phyloP scores from a whole-genome alignment of 2,888 invertebrate species.

The Agrochola circellaris region DNA sequence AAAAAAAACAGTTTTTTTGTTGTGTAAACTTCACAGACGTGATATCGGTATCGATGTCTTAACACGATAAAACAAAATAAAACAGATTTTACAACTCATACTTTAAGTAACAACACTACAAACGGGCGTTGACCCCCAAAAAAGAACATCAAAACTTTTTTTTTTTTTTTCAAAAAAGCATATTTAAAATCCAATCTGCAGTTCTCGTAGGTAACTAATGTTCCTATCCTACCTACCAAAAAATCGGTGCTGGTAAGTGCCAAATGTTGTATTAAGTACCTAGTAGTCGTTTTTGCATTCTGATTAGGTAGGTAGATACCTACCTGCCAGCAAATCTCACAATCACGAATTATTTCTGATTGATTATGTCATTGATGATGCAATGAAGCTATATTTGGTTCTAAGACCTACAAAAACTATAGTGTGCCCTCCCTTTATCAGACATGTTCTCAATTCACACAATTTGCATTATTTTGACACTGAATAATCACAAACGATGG shows the following conservation, averaged over 20 bases:
- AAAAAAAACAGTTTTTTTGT: too few relatives aligned
- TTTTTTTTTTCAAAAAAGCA: too few relatives aligned
- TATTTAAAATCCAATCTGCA: neutral
- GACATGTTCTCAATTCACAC: neutral
- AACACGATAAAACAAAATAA: too few relatives aligned
- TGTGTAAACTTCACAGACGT: too few relatives aligned
- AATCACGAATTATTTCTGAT: slow-evolving; percentile 24
- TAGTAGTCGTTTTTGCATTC: slow-evolving; percentile 4
- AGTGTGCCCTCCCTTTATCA: neutral
- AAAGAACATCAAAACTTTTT: too few relatives aligned
- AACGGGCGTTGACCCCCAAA: too few relatives aligned
- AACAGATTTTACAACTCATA: too few relatives aligned
- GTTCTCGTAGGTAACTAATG: neutral
- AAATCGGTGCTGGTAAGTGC: neutral
- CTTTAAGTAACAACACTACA: too few relatives aligned
- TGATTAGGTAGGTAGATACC: neutral
- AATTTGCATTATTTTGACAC: neutral
- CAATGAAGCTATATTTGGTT: slow-evolving; percentile 15
- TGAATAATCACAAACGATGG: neutral
- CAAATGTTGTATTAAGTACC: neutral
- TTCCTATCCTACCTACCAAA: neutral
- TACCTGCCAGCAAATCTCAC: neutral
- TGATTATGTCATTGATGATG: slow-evolving; percentile 48
- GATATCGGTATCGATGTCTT: too few relatives aligned
- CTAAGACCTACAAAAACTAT: neutral